Percentiles rank a stretch among this genome's conserved stretches.
Conservation (phyloP, 2,113 vertebrate genomes). For the Caretta caretta region DNA sequence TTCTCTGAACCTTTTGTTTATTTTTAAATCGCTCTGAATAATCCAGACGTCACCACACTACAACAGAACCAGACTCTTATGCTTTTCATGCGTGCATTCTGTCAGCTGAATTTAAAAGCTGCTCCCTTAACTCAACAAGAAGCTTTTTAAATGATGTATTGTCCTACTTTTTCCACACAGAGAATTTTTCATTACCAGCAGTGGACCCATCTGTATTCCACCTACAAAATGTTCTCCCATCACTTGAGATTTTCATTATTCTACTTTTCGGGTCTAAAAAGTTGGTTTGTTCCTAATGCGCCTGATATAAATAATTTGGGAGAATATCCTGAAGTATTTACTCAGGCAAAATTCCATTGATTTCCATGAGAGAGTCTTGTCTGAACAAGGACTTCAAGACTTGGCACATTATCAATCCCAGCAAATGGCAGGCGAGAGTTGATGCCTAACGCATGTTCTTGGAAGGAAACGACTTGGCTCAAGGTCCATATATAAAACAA, state of each 20-base stretch:
- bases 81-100: background rate
- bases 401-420: constrained; percentile 74
- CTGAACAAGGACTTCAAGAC: constrained; percentile 62
- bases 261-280: constrained; percentile 49
- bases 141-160: constrained; percentile 12
- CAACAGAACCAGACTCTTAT: background rate
- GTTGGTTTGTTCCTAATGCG: constrained; percentile 12
- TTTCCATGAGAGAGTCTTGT: constrained; percentile 67
- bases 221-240: constrained; percentile 29
- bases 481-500: constrained; percentile 66
- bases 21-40: background rate
- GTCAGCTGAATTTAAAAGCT: background rate
- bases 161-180: background rate
- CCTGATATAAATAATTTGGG: constrained; percentile 59
- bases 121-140: background rate
- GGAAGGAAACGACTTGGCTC: constrained; percentile 77
- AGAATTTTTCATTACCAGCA: constrained; percentile 14
- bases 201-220: background rate
- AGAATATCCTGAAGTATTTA: constrained; percentile 68
- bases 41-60: background rate
- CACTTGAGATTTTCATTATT: constrained; percentile 53
- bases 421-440: constrained; percentile 62
- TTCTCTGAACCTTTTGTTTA: background rate
- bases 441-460: constrained; percentile 76
- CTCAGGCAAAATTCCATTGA: constrained; percentile 67